These are phyloP conservation scores for Diadumene lineata DNA, from an alignment of 92 coral and sea anemone species.

Conservation along the genomic window DNA sequence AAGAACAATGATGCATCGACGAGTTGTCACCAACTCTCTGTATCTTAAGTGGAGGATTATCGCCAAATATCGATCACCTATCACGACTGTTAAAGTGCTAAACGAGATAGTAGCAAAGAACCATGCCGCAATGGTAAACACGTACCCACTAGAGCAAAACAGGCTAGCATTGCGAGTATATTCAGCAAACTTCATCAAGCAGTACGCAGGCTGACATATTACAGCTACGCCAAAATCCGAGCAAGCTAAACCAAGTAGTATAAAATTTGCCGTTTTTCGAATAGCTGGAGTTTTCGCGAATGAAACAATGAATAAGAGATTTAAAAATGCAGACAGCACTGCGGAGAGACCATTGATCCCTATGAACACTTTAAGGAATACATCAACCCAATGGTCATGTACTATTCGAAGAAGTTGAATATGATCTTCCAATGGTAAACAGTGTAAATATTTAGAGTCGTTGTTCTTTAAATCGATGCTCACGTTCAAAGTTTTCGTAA, in stretches of 20 bases:
- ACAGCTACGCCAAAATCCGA: background rate
- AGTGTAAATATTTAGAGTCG: background rate
- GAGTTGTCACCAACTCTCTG: background rate
- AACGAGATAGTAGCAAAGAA: background rate
- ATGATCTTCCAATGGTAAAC: background rate
- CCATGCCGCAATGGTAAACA: background rate
- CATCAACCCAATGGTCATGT: background rate
- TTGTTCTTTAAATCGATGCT: too few relatives aligned
- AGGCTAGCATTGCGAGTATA: background rate
- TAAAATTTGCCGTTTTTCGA: background rate
- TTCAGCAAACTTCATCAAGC: constrained; percentile 1
- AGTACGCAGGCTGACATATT: background rate
- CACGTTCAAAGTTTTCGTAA: too few relatives aligned
- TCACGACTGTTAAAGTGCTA: background rate
- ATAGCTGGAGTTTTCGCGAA: background rate
- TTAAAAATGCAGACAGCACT: background rate
- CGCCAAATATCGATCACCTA: background rate
- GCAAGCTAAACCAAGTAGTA: background rate
- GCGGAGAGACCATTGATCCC: background rate
- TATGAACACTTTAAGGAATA: background rate
- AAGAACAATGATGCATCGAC: background rate
- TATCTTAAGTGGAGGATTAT: background rate
- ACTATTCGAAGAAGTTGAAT: background rate
- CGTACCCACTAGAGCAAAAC: constrained; percentile 2
- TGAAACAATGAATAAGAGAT: background rate